A percentile compares a stretch with the other conserved stretches of the same genome.
Evolutionary conservation across 2,797 vertebrate genomes (phyloP).

Genomic region (Tauraco hartlaubi): DNA sequence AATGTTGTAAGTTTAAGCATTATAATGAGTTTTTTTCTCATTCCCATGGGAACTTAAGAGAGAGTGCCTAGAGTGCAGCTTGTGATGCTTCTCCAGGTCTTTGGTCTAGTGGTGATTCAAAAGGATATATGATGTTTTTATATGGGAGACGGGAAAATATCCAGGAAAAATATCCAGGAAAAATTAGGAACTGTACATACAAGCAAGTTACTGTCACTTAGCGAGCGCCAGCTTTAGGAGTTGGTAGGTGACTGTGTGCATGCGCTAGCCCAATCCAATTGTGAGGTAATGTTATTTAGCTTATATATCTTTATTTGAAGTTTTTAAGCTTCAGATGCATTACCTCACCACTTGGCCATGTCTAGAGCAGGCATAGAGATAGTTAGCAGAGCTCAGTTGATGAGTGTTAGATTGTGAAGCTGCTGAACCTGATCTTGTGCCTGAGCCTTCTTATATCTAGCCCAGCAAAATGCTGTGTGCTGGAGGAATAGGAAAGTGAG

Average conservation of each 20-base stretch:
- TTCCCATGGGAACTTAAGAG: neutral
- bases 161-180: neutral
- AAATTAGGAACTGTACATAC: neutral
- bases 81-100: neutral
- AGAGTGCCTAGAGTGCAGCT: neutral
- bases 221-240: neutral
- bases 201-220: neutral
- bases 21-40: neutral
- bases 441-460: neutral
- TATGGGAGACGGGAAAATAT: neutral
- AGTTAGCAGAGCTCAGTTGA: neutral
- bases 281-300: neutral
- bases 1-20: neutral
- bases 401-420: neutral
- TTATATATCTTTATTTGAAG: neutral
- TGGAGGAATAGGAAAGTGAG: neutral
- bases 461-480: neutral
- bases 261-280: neutral
- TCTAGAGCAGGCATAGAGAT: neutral
- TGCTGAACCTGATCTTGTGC: neutral
- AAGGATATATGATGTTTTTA: neutral
- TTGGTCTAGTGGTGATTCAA: neutral
- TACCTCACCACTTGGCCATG: neutral
- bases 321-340: neutral
- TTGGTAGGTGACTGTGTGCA: neutral